A percentile compares a stretch with the other conserved stretches of the same genome.
phyloP scores from a whole-genome alignment of 2,888 invertebrate genomes.

The Drosophila austrosaltans region DNA sequence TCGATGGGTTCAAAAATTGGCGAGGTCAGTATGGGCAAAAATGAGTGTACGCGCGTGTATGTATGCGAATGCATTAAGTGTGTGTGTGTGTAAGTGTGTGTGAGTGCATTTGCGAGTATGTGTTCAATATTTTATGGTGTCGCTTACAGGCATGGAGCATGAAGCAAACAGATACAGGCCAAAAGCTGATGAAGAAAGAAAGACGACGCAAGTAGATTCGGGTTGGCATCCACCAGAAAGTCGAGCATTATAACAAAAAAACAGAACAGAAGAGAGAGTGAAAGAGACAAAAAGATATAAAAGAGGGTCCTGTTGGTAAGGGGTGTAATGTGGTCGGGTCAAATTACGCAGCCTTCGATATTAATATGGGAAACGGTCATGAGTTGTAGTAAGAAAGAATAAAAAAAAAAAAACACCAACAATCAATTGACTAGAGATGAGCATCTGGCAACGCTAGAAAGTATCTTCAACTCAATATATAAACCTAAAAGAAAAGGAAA shows the following conservation, averaged over 20 bases:
- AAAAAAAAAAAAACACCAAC: neutral
- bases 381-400: neutral
- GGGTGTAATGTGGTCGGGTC: constrained; percentile 36
- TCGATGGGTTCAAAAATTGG: constrained; percentile 34
- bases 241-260: neutral
- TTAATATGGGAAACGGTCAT: constrained; percentile 54
- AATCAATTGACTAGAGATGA: constrained; percentile 3
- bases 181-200: constrained; percentile 10
- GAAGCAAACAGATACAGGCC: constrained; percentile 45
- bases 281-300: neutral
- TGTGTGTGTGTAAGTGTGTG: constrained; percentile 4
- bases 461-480: too few species aligned
- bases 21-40: constrained; percentile 54
- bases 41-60: neutral
- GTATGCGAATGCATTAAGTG: constrained; percentile 38
- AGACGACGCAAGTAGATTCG: neutral
- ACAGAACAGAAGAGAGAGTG: neutral
- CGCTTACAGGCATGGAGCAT: constrained; percentile 66
- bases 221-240: neutral
- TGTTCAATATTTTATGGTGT: constrained; percentile 76
- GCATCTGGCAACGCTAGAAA: neutral
- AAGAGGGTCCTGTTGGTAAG: neutral
- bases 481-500: too few species aligned
- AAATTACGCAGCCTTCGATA: constrained; percentile 63
- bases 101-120: constrained; percentile 47